Evolutionary conservation across 2,113 vertebrate species (phyloP), one percentile per base, ranked within the genome.

Genomic region (Eclectus roratus): DNA sequence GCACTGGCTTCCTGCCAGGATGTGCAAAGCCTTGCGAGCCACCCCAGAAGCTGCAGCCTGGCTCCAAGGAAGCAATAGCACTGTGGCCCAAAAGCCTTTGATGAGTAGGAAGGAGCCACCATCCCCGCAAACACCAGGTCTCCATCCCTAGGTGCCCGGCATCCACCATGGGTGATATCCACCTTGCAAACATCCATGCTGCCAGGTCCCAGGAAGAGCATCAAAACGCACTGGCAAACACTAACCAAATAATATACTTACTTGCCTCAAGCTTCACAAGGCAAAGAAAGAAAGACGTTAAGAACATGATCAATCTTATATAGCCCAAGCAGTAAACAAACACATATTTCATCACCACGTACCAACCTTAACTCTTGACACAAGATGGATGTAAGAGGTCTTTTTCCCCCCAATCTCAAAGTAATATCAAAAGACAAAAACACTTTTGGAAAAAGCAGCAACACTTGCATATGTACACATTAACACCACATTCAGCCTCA

Each of bases 281-380:
- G 80, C 94, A 84, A 92, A 64, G 56, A 28, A 88, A 94, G 88
- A 95, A 92, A 95, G 86, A 96, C 44, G 44, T 93, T 92, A 89
- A 69, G 92, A 94, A 87, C 72, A 65, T 56, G 73, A 97, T 96
- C 95, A 96, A 96, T 97, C 91, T 96, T 82, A 93, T 53, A 53
- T 4, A 18, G 91, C 58, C 80, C 49, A 66, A 92, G 88, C 76
- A 94, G 95, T 96, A 96, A 97, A 96, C 94, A 97, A 94, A 95
- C 96, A 96, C 92, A 95, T 96, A 96, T 95, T 97, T 97, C 97
- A 97, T 90, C 85, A 95, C 60, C 85, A 95, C 85, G 43, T 41
- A 93, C 85, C 81, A 91, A 85, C 76, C 72, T 94, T 81, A 92
- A 76, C 83, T 95, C 80, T 47, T 85, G 93, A 95, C 93, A 96